Conservation (phyloP, 1,140 invertebrate species). For the Aphelenchoides avenae region DNA sequence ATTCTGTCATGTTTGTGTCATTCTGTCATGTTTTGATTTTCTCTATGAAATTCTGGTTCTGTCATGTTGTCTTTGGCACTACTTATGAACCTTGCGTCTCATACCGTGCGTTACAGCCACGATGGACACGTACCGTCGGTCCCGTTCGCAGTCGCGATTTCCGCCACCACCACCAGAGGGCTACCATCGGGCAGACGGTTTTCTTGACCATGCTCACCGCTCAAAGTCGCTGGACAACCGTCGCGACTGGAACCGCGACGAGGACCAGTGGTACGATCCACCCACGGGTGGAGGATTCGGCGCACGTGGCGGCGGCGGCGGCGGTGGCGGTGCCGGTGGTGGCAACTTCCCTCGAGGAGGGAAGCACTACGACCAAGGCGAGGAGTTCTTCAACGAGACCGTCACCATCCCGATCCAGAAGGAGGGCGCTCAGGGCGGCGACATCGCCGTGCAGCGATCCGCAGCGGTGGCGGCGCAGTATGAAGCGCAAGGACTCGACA, state of each 20-base stretch:
- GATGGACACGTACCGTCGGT: no score
- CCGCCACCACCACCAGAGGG: background rate
- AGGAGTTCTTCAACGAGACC: constrained; percentile 9
- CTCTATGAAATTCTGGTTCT: no score
- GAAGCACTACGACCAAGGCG: no score
- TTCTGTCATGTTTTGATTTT: no score
- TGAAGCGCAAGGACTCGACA: no score
- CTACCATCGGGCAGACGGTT: background rate
- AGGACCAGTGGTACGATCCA: constrained; percentile 1
- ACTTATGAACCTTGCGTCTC: no score
- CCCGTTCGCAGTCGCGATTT: constrained; percentile 10
- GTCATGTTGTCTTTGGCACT: no score
- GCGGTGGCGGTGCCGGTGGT: background rate
- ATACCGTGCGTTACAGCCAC: no score
- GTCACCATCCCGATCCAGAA: constrained; percentile 1
- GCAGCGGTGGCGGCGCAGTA: no score
- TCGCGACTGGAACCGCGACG: constrained; percentile 3
- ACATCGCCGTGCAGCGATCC: no score
- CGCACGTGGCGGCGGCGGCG: background rate
- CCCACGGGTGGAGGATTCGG: background rate
- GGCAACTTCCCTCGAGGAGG: background rate
- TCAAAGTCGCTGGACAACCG: constrained; percentile 9
- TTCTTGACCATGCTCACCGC: constrained; percentile 6
- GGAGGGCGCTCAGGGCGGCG: no score
- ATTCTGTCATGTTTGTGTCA: no score